These are phyloP conservation scores for Leuctra nigra DNA, from an alignment of 2,888 invertebrate genomes.

Conservation along the genomic window DNA sequence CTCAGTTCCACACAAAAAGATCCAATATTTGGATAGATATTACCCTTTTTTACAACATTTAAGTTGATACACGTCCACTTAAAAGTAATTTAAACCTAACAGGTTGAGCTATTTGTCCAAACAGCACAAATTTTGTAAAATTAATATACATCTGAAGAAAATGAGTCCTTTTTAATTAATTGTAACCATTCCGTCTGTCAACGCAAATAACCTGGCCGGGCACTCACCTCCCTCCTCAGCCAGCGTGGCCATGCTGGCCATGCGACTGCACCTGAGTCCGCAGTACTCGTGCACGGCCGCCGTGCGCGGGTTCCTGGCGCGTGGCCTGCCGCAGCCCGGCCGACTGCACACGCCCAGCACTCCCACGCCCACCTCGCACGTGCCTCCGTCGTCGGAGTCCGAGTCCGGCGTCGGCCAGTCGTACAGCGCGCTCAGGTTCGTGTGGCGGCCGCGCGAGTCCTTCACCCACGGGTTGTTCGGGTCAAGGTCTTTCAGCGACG, in stretches of 20 bases:
- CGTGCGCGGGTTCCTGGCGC: constrained; percentile 45
- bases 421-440: constrained; percentile 45
- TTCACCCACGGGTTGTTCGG: constrained; percentile 48
- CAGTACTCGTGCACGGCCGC: constrained; percentile 49
- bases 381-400: constrained; percentile 47
- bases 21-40: too few species aligned
- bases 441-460: constrained; percentile 45
- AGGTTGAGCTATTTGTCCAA: too few species aligned
- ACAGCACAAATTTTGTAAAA: too few species aligned
- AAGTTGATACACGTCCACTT: too few species aligned
- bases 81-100: too few species aligned
- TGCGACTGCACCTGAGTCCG: constrained; percentile 43
- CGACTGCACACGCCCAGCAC: constrained; percentile 37
- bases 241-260: constrained; percentile 21
- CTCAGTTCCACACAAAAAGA: too few species aligned
- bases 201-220: too few species aligned
- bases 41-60: too few species aligned
- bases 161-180: too few species aligned
- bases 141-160: too few species aligned
- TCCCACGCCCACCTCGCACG: background rate
- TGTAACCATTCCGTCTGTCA: too few species aligned
- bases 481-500: constrained; percentile 45
- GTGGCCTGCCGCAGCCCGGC: constrained; percentile 40
- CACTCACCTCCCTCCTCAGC: constrained; percentile 15
- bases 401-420: constrained; percentile 57